A percentile compares a stretch with the other conserved stretches of the same genome.
These are phyloP conservation scores for Vanessa tameamea DNA, from an alignment of 1,140 invertebrate species.

Conservation along the genomic window DNA sequence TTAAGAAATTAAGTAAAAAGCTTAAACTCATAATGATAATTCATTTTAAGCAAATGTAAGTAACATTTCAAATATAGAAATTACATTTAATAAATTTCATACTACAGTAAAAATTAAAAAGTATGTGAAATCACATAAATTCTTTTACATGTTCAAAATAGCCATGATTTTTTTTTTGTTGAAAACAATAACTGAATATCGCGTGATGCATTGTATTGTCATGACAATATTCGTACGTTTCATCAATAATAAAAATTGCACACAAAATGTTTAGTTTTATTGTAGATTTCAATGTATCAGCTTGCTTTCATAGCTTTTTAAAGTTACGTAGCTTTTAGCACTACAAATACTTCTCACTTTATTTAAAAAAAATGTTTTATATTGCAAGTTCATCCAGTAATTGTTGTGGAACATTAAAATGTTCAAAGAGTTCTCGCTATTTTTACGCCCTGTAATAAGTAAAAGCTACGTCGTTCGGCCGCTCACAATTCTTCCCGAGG, in stretches of 20 bases:
- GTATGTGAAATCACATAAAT: background rate
- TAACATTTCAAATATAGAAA: no score
- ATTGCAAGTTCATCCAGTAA: conserved; percentile 14
- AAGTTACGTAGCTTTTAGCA: background rate
- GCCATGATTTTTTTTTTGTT: conserved; percentile 1
- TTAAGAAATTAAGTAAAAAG: no score
- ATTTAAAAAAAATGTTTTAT: conserved; percentile 13
- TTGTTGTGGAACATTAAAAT: conserved; percentile 41
- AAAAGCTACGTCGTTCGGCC: conserved; percentile 52
- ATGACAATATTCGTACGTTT: conserved; percentile 17
- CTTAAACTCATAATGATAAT: no score
- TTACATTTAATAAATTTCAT: background rate
- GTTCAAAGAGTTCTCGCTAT: conserved; percentile 51
- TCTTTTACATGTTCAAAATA: conserved; percentile 8
- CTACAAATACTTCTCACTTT: background rate
- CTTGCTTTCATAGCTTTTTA: conserved; percentile 10
- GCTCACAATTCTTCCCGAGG: conserved; percentile 68
- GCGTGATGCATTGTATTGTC: conserved; percentile 23
- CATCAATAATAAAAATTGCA: conserved; percentile 21
- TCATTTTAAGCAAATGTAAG: no score
- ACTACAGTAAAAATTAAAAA: background rate
- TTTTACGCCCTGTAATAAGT: conserved; percentile 56
- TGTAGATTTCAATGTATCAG: conserved; percentile 12
- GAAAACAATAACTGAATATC: conserved; percentile 15
- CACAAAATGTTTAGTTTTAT: conserved; percentile 3